A percentile compares a stretch with the other conserved stretches of the same genome.
These are phyloP conservation scores for Tyrannus savana DNA, from an alignment of 2,113 vertebrate genomes.

Conservation along the genomic window DNA sequence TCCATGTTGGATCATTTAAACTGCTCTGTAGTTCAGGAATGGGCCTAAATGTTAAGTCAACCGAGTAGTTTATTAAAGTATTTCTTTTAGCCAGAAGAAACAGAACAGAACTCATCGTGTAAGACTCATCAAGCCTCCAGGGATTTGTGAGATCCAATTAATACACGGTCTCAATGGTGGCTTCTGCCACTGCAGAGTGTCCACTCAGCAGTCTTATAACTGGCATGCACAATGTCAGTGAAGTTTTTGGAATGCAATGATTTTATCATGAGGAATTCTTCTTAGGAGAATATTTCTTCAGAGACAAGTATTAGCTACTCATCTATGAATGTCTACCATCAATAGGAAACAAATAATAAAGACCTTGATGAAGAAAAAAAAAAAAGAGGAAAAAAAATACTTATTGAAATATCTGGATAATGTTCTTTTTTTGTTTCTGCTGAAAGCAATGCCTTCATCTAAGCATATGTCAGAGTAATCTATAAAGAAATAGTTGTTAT, in stretches of 20 bases:
- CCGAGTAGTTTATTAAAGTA: accelerated
- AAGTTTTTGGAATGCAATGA: neutral
- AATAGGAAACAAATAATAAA: neutral
- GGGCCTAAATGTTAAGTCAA: neutral
- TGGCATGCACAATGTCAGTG: neutral
- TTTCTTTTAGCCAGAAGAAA: neutral
- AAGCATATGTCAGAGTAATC: neutral
- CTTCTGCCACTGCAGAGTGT: neutral
- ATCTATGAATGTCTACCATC: neutral
- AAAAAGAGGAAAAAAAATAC: accelerated
- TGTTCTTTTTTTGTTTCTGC: neutral
- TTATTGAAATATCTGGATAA: neutral
- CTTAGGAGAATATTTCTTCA: neutral
- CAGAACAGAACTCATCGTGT: neutral
- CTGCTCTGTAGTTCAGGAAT: neutral
- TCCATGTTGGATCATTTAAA: neutral
- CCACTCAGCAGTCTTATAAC: neutral
- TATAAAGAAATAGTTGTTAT: neutral
- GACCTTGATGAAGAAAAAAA: accelerated
- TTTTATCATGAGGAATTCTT: neutral
- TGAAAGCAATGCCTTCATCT: neutral
- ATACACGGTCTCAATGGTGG: neutral
- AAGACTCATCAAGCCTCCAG: neutral
- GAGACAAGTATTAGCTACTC: neutral
- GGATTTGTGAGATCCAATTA: neutral